These are phyloP conservation scores for Stenchaetothrips biformis DNA, from an alignment of 2,888 invertebrate genomes.

Conservation along the genomic window DNA sequence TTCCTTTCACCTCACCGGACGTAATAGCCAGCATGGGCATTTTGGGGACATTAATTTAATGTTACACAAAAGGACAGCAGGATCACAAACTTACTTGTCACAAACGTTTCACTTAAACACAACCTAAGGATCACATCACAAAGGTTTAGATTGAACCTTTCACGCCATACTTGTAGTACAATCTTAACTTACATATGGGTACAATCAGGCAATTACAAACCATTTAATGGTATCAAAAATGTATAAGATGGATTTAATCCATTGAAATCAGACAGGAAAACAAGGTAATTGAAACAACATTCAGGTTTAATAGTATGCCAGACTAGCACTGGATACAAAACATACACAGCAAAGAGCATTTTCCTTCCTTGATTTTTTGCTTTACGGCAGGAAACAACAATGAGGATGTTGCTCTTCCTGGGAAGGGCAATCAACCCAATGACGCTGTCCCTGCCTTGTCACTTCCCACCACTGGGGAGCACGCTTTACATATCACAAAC, in stretches of 20 bases:
- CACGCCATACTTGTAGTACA: background rate
- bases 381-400: background rate
- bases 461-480: background rate
- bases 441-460: background rate
- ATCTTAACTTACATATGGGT: conserved; percentile 19
- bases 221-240: conserved; percentile 15
- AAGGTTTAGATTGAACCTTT: conserved; percentile 25
- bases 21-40: background rate
- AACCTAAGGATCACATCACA: conserved; percentile 24
- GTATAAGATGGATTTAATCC: conserved; percentile 1
- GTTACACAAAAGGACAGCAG: conserved; percentile 17
- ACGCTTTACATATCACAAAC: conserved; percentile 16
- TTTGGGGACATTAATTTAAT: conserved; percentile 3
- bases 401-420: background rate
- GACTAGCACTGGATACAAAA: conserved; percentile 23
- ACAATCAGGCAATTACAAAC: conserved; percentile 15
- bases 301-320: conserved; percentile 8
- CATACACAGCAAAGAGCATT: background rate
- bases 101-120: conserved; percentile 23
- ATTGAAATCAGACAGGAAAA: conserved; percentile 1
- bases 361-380: background rate
- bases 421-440: no score
- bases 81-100: conserved; percentile 20
- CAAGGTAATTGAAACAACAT: background rate
- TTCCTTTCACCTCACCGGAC: background rate